Evolutionary conservation across 2,113 vertebrate genomes (phyloP).

Genomic region (Pelvicachromis taeniatus): DNA sequence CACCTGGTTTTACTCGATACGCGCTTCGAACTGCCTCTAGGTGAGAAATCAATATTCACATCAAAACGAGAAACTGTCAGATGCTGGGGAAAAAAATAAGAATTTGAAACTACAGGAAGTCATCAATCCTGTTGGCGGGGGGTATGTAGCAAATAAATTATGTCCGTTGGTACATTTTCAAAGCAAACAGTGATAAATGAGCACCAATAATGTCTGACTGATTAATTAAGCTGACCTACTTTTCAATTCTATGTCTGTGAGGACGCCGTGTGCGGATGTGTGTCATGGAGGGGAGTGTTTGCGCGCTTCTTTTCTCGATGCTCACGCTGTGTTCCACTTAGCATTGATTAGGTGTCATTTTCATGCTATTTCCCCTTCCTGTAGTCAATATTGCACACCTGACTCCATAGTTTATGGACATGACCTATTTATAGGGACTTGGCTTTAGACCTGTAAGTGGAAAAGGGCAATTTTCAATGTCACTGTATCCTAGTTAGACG

Average conservation of each 20-base stretch:
- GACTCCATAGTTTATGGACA: slow-evolving; percentile 32
- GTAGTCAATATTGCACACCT: slow-evolving; percentile 41
- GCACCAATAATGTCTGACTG: slow-evolving; percentile 10
- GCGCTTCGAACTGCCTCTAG: slow-evolving; percentile 91
- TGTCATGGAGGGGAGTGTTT: not conserved
- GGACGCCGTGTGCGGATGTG: not conserved
- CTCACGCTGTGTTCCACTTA: slow-evolving; percentile 30
- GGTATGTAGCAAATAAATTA: not conserved
- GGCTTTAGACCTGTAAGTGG: not conserved
- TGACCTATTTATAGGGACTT: slow-evolving; percentile 36
- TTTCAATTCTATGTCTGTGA: not conserved
- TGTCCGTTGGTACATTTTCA: slow-evolving; percentile 7
- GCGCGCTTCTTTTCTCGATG: slow-evolving; percentile 8
- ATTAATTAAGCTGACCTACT: slow-evolving; percentile 37
- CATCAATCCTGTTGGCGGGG: not conserved
- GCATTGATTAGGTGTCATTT: slow-evolving; percentile 63
- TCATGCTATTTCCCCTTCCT: slow-evolving; percentile 31
- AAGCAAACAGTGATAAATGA: slow-evolving; percentile 26
- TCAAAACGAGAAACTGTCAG: not conserved
- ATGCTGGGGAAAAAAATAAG: not conserved
- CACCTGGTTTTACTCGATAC: slow-evolving; percentile 94
- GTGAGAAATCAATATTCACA: slow-evolving; percentile 66
- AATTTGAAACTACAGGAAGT: slow-evolving; percentile 4
- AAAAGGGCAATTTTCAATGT: slow-evolving; percentile 21
- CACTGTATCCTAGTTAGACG: not conserved